Conservation (phyloP, 2,888 invertebrate genomes). For the Protophormia terraenovae region DNA sequence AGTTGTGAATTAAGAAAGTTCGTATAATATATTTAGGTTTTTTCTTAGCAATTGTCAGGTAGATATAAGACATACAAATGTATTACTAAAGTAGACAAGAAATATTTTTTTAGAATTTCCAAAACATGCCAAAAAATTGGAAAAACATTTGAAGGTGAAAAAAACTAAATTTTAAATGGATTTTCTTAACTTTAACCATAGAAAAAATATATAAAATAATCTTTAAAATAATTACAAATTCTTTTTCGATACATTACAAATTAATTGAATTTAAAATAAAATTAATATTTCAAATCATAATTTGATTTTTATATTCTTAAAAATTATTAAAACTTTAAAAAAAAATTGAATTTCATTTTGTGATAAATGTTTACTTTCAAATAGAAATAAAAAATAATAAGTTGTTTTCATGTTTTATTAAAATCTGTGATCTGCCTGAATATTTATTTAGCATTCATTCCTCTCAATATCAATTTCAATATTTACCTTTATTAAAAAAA, state of each 20-base stretch:
- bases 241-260: too few relatives aligned
- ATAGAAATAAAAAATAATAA: too few relatives aligned
- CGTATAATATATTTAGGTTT: not conserved
- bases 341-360: too few relatives aligned
- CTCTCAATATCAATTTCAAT: not conserved
- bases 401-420: not conserved
- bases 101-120: not conserved
- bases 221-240: too few relatives aligned
- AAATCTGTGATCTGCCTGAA: not conserved
- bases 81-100: not conserved
- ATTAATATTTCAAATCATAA: too few relatives aligned
- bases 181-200: not conserved
- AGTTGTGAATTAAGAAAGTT: slow-evolving; percentile 11
- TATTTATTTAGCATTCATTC: not conserved
- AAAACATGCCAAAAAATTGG: not conserved
- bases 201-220: too few relatives aligned
- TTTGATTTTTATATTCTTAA: too few relatives aligned
- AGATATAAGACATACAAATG: not conserved
- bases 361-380: too few relatives aligned
- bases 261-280: too few relatives aligned
- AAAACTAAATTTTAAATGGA: not conserved
- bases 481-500: not conserved
- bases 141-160: not conserved
- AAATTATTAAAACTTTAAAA: too few relatives aligned
- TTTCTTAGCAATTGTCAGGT: not conserved